Evolutionary conservation across 2,113 vertebrate species (phyloP), one percentile per base, ranked within the genome.

Genomic region (Uria lomvia): DNA sequence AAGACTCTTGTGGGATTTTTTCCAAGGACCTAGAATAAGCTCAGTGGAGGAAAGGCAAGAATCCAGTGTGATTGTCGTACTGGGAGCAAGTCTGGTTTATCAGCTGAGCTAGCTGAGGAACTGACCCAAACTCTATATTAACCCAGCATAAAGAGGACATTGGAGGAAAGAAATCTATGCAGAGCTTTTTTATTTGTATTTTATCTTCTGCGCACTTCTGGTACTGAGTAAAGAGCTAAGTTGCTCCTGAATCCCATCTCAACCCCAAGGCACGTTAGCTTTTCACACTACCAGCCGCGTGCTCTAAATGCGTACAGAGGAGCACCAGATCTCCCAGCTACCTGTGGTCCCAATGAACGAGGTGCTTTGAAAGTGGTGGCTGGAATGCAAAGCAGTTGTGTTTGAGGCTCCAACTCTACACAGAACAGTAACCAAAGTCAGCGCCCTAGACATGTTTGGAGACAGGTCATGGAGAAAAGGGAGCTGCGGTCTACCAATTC

Each of bases 401-500:
- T 50, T 50, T 78, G 76, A 91, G 34, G 29, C 16, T 87, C 14
- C 42, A 40, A 2, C 21, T 93, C 78, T 24, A 11, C 58, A 27
- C 12, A 15, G 45, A 22, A 75, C 32, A 86, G 40, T 40, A 75
- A 63, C 3, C 29, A 86, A 73, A 88, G 26, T 13, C 50, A 23
- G 49, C 21, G 32, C 7, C 15, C 27, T 68, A 22, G n/a, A 29
- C 29, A 10, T 26, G 23, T 75, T 85, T 72, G 0, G 6, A 88
- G 66, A n/a, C 8, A 47, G 52, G 12, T 56, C 26, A 47, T 14
- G 24, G 49, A 68, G 56, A 75, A 86, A 92, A 90, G 63, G 15
- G n/a, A 74, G 52, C 27, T 85, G 60, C 0, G 0, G 23, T 43
- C 73, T 85, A 30, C 18, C 0, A 0, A 16, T 30, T 23, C 7